Base-by-base conservation (phyloP, 2,113 vertebrate species). In the Aix galericulata region DNA sequence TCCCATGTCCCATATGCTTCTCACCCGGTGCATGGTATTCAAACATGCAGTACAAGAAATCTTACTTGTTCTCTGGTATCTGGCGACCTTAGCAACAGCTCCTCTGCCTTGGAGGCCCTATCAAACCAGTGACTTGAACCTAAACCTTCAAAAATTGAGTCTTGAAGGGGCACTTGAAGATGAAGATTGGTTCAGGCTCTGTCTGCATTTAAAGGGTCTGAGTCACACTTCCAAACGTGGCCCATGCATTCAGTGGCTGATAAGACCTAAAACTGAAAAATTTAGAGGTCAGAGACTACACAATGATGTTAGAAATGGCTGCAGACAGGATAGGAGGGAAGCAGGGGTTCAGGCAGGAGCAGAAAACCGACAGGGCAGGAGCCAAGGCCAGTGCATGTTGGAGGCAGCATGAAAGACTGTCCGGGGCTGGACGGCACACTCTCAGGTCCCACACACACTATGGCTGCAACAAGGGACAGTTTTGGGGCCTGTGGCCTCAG, bases 151-250 rank as follows among this genome's bases (percentile, higher is more conserved):
- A 67, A 25, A 36, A 0, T 1, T 18, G 50, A 22, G 10, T 60
- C 60, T 64, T 17, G 27, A 82, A 34, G 20, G 12, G 11, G 34
- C 62, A 71, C 56, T 9, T 64, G 56, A 46, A 69, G 55, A 32
- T 11, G 23, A 21, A 32, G 11, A 40, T 21, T 17, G n/a, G 21
- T 64, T 22, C 10, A 59, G 22, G 7, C 29, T 26, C 48, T 50
- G 22, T 48, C 0, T 3, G 13, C 1, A 1, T 18, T 2, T 8
- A 31, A 58, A 55, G 82, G 38, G 34, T 42, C 32, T 8, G 1
- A 46, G 25, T 42, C 46, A 55, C 48, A 21, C 4, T 62, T 74
- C 34, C 17, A 75, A 48, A 13, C 8, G 20, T 36, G 21, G 36
- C 16, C 8, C 73, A 27, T 48, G 36, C 20, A 29, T 67, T 29